These are phyloP conservation scores for Polyploca ridens DNA, from an alignment of 2,888 invertebrate genomes.

Conservation along the genomic window DNA sequence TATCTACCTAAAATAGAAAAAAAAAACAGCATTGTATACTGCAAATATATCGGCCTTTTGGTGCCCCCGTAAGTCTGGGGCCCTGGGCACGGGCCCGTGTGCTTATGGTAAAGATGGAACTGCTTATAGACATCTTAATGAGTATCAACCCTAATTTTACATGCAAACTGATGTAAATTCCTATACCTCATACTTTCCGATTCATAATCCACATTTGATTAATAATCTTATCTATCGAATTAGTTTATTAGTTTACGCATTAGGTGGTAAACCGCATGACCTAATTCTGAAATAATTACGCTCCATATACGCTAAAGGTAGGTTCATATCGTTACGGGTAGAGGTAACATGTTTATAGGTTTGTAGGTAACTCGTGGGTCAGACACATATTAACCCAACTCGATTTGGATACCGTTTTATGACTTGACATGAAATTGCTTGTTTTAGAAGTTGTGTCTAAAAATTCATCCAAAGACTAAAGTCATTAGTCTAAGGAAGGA, in stretches of 20 bases:
- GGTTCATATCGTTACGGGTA: background rate
- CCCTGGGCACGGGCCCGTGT: too few relatives aligned
- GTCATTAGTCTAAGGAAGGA: too few relatives aligned
- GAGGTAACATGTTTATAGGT: background rate
- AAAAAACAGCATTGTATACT: too few relatives aligned
- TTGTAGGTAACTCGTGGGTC: background rate
- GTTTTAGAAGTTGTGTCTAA: background rate
- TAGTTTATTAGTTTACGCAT: slow-evolving; percentile 28
- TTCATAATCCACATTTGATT: slow-evolving; percentile 22
- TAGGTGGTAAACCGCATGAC: slow-evolving; percentile 35
- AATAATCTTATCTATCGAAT: slow-evolving; percentile 23
- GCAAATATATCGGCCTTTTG: too few relatives aligned
- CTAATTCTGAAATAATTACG: slow-evolving; percentile 30
- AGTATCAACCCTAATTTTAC: background rate
- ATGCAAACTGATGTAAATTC: background rate
- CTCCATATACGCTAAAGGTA: slow-evolving; percentile 6
- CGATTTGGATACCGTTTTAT: background rate
- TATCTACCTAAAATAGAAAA: too few relatives aligned
- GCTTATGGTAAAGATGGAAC: too few relatives aligned
- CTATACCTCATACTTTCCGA: background rate
- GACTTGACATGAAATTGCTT: too few relatives aligned
- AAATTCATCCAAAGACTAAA: background rate
- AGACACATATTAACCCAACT: background rate
- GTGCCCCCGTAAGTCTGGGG: too few relatives aligned
- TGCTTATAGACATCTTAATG: too few relatives aligned